Evolutionary conservation across 2,888 invertebrate genomes (phyloP), one percentile per base, ranked within the genome.

Genomic region (Patella pellucida): DNA sequence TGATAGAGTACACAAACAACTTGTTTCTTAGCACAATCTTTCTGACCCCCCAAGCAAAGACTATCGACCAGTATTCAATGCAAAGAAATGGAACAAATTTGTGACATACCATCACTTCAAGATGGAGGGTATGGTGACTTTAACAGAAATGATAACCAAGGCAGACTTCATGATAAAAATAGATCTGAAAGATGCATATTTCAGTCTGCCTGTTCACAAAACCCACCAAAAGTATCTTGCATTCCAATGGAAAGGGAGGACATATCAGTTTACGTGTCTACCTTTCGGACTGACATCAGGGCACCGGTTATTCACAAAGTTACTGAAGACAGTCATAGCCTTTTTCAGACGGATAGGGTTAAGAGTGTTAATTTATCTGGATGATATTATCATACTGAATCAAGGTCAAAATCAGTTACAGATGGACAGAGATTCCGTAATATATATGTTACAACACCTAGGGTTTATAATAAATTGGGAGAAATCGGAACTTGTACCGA

Each of bases 121-220:
- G 56, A 76, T 73, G 72, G 69, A 52, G 16, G 52, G 52, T 52
- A 52, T 15, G 14, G 70, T 31, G n/a, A 76, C 62, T n/a, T 41
- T 76, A 31, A 73, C 68, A 62, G 41, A 73, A 23, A 52, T 77
- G 27, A 1, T 77, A 4, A 52, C 3, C 1, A 52, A 52, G 1
- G 16, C 52, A 7, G 74, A 77, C 54, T 77, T 19, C 31, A 74
- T 77, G 77, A 69, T 77, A n/a, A 77, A 77, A 68, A 23, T 74
- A 31, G 74, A 75, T 54, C 72, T 74, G 72, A 77, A 74, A 41
- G 77, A 74, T 51, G 75, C 77, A 27, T 79, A 79, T 70, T 77
- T 75, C 69, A 68, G 27, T 52, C 71, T 79, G 51, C 75, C 77
- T 9, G 75, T 79, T 2, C 19, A 31, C 16, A 15, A 52, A 52